Evolutionary conservation across 2,888 invertebrate genomes (phyloP).

Genomic region (Cerastoderma edule): DNA sequence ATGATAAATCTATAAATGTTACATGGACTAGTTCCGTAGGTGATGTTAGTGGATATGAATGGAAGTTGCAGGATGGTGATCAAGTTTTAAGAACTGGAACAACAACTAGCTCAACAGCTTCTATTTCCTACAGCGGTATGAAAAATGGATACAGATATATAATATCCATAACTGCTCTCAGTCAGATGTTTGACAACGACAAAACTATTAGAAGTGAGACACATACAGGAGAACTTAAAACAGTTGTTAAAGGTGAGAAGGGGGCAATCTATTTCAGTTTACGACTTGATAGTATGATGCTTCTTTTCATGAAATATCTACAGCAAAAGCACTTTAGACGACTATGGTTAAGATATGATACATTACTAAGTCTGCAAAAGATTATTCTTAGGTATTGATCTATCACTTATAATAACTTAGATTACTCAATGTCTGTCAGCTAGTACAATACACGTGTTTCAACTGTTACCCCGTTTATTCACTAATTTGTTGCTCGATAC

Average conservation of each 20-base stretch:
- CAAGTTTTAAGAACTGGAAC: background rate
- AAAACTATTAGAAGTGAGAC: conserved; percentile 19
- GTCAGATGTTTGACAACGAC: conserved; percentile 22
- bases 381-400: too few relatives aligned
- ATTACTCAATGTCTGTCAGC: too few relatives aligned
- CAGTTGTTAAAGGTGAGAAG: conserved; percentile 35
- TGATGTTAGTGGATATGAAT: conserved; percentile 13
- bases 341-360: too few relatives aligned
- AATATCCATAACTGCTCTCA: conserved; percentile 18
- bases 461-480: too few relatives aligned
- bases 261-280: too few relatives aligned
- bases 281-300: too few relatives aligned
- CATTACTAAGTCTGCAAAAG: too few relatives aligned
- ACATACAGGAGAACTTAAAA: conserved; percentile 30
- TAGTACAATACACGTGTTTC: too few relatives aligned
- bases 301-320: too few relatives aligned
- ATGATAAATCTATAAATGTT: background rate
- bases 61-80: conserved; percentile 16
- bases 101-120: background rate
- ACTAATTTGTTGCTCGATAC: too few relatives aligned
- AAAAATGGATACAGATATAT: conserved; percentile 35
- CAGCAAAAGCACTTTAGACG: too few relatives aligned
- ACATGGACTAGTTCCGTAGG: conserved; percentile 3
- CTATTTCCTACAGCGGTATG: background rate
- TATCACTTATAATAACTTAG: too few relatives aligned